Conservation (phyloP, 2,113 vertebrate genomes). For the Noturus placidus region DNA sequence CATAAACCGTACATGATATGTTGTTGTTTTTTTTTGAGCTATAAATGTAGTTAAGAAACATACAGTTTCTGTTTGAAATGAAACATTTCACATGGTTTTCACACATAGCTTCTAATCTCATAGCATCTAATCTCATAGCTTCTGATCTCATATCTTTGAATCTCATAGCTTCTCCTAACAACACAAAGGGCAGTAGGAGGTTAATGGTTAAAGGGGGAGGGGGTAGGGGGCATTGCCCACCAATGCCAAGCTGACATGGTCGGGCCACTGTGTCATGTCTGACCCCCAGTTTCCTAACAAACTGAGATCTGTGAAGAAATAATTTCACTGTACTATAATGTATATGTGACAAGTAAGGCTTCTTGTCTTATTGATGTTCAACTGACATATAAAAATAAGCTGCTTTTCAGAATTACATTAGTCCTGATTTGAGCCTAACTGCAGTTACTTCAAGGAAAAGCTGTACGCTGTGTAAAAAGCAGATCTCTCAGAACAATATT, state of each 20-base stretch:
- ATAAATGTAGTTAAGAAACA: background rate
- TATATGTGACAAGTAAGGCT: too few relatives aligned
- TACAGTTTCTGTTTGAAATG: background rate
- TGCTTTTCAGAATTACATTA: slow-evolving; percentile 2
- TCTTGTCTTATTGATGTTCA: background rate
- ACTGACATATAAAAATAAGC: background rate
- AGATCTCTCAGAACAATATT: background rate
- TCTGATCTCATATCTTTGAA: too few relatives aligned
- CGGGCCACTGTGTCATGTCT: too few relatives aligned
- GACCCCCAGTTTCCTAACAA: background rate
- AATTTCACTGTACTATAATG: background rate
- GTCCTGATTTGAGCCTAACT: background rate
- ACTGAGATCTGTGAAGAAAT: background rate
- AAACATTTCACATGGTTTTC: background rate
- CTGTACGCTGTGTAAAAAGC: background rate
- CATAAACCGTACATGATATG: background rate
- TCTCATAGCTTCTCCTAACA: too few relatives aligned
- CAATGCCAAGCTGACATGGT: background rate
- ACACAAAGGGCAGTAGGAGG: background rate
- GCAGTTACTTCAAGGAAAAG: background rate
- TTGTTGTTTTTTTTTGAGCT: background rate
- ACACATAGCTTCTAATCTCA: background rate
- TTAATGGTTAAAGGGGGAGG: background rate
- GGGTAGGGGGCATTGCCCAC: background rate
- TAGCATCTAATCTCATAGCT: too few relatives aligned